Conservation (phyloP, 2,888 invertebrate genomes). For the Lithophane semibrunnea region DNA sequence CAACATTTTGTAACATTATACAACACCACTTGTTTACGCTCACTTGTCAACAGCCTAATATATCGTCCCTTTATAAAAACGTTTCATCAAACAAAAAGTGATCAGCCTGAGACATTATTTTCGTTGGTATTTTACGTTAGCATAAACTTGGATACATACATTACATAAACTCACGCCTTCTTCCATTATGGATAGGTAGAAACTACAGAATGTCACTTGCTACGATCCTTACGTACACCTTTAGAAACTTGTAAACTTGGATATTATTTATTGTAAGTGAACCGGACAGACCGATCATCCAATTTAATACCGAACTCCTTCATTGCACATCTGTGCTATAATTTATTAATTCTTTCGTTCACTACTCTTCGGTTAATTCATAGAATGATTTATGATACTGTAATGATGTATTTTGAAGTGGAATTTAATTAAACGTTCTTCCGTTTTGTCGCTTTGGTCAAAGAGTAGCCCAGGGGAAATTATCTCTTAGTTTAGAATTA, state of each 20-base stretch:
- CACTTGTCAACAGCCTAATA: background rate
- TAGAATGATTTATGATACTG: constrained; percentile 26
- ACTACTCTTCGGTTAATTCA: constrained; percentile 26
- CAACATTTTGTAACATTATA: background rate
- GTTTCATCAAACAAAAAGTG: background rate
- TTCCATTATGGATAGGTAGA: no score
- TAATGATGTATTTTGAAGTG: constrained; percentile 27
- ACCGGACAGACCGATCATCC: constrained; percentile 10
- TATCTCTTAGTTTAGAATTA: constrained; percentile 24
- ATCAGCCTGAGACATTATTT: constrained; percentile 14
- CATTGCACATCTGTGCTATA: constrained; percentile 22
- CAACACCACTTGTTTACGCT: background rate
- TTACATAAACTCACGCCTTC: no score
- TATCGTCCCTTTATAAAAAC: background rate
- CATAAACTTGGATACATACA: background rate
- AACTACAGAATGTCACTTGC: no score
- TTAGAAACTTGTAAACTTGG: background rate
- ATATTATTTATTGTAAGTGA: constrained; percentile 9
- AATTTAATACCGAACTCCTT: constrained; percentile 31
- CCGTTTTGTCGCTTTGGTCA: constrained; percentile 31
- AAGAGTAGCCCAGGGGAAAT: constrained; percentile 38
- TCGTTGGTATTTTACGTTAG: background rate
- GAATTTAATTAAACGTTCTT: constrained; percentile 10
- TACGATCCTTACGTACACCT: no score
- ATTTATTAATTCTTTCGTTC: constrained; percentile 41